These are phyloP conservation scores for Thamnophis sirtalis DNA, from an alignment of 2,113 vertebrate genomes.

Conservation along the genomic window DNA sequence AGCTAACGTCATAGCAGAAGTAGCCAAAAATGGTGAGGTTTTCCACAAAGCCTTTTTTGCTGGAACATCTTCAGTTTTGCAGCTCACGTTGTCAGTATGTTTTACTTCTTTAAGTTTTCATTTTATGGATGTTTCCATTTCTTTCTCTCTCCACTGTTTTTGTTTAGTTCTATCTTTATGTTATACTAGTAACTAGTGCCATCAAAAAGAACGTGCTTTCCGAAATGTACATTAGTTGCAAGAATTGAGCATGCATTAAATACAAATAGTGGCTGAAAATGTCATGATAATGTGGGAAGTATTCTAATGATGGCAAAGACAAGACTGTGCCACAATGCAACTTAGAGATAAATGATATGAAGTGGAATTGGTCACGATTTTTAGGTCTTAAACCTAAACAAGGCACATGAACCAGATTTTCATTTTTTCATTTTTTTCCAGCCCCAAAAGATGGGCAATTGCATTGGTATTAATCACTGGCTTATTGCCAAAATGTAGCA, in stretches of 20 bases:
- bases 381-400: not conserved
- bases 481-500: not conserved
- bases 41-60: conserved; percentile 75
- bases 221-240: not conserved
- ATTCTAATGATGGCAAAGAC: not conserved
- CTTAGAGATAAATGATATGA: not conserved
- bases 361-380: not conserved
- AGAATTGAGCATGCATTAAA: not conserved
- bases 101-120: conserved; percentile 77
- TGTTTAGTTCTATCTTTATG: conserved; percentile 38
- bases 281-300: not conserved
- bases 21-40: conserved; percentile 97
- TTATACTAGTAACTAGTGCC: conserved; percentile 33
- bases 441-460: not conserved
- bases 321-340: not conserved
- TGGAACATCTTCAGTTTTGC: conserved; percentile 78
- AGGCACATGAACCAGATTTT: not conserved
- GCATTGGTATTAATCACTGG: not conserved
- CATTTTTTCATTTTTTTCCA: not conserved
- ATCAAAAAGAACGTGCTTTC: not conserved
- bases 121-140: conserved; percentile 64
- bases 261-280: not conserved
- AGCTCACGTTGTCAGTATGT: conserved; percentile 75
- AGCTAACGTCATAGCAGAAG: conserved; percentile 96
- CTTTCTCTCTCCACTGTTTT: conserved; percentile 43